These are phyloP conservation scores for Prunella strophiata DNA, from an alignment of 2,797 vertebrate genomes.

Conservation along the genomic window DNA sequence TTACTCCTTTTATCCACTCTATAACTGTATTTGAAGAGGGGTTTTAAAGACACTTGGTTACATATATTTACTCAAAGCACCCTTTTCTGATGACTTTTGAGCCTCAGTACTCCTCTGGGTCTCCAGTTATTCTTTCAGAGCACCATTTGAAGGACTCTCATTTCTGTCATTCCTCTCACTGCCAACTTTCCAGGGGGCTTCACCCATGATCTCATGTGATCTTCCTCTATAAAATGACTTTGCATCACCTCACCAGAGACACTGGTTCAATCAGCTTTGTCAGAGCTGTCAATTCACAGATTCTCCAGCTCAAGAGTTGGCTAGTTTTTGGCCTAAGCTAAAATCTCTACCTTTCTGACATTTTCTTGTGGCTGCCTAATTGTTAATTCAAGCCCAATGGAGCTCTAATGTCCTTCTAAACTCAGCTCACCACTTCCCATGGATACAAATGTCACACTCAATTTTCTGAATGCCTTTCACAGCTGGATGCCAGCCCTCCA, in stretches of 20 bases:
- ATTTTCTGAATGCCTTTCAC: neutral
- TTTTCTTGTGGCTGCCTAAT: neutral
- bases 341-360: neutral
- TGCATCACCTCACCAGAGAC: neutral
- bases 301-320: neutral
- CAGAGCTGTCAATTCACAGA: neutral
- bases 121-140: neutral
- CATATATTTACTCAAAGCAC: neutral
- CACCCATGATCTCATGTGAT: rapidly evolving
- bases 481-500: neutral
- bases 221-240: neutral
- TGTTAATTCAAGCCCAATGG: neutral
- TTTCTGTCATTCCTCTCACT: neutral
- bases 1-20: neutral
- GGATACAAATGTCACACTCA: neutral
- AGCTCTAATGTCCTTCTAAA: neutral
- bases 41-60: neutral
- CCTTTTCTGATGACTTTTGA: neutral
- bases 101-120: neutral
- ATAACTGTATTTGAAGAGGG: neutral
- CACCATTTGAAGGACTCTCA: too few relatives aligned
- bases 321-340: neutral
- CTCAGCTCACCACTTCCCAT: neutral
- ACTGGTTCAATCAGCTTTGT: neutral
- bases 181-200: neutral